Base-by-base conservation (phyloP, 1,140 invertebrate genomes). In the Trinorchestia longiramus region DNA sequence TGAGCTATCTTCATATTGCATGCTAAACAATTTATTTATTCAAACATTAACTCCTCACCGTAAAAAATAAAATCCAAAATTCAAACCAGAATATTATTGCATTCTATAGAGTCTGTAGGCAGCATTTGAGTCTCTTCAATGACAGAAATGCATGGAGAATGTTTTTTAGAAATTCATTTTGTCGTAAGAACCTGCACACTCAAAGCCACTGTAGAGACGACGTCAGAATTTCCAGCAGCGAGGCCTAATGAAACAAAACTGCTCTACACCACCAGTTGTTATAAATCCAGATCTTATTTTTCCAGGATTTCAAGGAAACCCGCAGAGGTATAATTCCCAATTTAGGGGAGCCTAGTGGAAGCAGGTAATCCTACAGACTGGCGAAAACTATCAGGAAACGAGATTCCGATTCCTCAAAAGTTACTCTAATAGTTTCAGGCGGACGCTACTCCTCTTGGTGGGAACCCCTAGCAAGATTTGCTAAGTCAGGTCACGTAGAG, bases 341-440 rank as follows among this genome's bases (percentile, higher is more conserved):
- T 90, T 90, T 90, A 36, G 36, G 43, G 41, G 43, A 90, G 88
- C 43, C 88, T n/a, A 4, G 41, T 19, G 23, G 43, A 28, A 90
- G 88, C n/a, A 90, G 43, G 88, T 90, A 90, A 90, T 90, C 88
- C n/a, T 43, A 43, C 6, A 42, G 88, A 90, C 88, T 15, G 88
- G n/a, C 41, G 42, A 42, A 87, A 90, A 90, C 88, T 90, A 90
- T 90, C 88, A 90, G 15, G 88, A 90, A 90, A 90, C 88, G 88
- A 90, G 88, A 90, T 90, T 43, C 88, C 88, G 88, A 90, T 90
- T 90, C 88, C 88, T 90, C 88, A 90, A 90, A 90, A 90, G 88
- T 90, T 90, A 0, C 88, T 43, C 11, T 90, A 90, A 90, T 90
- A 90, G 88, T 90, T 90, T 43, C 28, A 42, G 88, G 43, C 88